Conservation (phyloP, 2,113 vertebrate species). For the Pseudolaguvia tuberculata region DNA sequence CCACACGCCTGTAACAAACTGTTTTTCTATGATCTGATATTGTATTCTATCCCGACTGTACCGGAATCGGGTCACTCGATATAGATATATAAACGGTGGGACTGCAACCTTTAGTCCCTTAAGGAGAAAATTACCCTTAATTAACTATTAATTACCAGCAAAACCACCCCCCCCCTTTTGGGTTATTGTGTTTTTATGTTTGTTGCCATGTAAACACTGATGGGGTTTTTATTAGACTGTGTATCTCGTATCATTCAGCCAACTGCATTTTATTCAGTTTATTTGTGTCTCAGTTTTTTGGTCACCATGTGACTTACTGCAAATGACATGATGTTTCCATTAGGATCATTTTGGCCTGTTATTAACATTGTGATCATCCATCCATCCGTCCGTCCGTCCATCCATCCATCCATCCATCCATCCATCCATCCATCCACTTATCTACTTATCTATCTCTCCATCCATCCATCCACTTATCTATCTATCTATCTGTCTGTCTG, state of each 20-base stretch:
- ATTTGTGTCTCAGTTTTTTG: background rate
- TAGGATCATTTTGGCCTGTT: background rate
- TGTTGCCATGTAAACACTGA: background rate
- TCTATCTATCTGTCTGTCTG: too few species aligned
- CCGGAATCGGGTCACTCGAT: too few species aligned
- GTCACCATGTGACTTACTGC: background rate
- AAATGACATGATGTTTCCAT: background rate
- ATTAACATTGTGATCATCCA: background rate
- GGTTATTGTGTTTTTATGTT: background rate
- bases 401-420: background rate
- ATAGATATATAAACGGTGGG: too few species aligned
- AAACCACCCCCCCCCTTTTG: too few species aligned
- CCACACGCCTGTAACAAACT: background rate
- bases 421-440: background rate
- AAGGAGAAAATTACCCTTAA: too few species aligned
- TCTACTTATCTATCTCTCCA: background rate
- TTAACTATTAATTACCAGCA: too few species aligned
- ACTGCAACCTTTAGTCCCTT: too few species aligned
- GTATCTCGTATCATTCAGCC: background rate
- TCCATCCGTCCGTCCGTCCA: background rate
- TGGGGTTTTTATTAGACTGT: conserved; percentile 5
- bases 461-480: too few species aligned
- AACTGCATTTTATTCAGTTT: background rate
- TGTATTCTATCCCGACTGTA: too few species aligned
- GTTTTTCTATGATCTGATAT: background rate